A percentile compares a stretch with the other conserved stretches of the same genome.
phyloP scores from a whole-genome alignment of 1,140 invertebrate genomes.

The Sinonovacula constricta region DNA sequence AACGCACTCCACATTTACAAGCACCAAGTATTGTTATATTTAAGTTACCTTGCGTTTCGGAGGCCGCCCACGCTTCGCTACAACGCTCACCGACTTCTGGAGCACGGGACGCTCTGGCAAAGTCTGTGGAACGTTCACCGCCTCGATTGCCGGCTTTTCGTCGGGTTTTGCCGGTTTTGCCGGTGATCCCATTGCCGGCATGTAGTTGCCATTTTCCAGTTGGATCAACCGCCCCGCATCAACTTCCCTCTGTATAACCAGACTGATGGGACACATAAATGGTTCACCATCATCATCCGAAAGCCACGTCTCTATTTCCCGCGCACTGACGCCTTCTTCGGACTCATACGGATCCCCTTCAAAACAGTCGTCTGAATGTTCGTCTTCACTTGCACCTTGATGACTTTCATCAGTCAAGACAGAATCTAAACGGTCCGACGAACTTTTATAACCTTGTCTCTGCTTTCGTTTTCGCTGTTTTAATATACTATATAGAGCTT shows the following conservation, averaged over 20 bases:
- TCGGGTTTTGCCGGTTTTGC: background rate
- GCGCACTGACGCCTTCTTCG: constrained; percentile 47
- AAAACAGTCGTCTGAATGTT: background rate
- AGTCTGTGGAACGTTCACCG: background rate
- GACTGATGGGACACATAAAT: constrained; percentile 60
- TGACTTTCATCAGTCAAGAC: background rate
- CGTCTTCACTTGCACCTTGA: background rate
- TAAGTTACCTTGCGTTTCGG: constrained; percentile 43
- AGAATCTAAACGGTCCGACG: no score
- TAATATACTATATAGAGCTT: constrained; percentile 60
- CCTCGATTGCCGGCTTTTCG: background rate
- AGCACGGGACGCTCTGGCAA: background rate
- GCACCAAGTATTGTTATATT: no score
- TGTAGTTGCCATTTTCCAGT: constrained; percentile 62
- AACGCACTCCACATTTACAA: no score
- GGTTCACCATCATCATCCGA: constrained; percentile 48
- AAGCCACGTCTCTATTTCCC: constrained; percentile 66
- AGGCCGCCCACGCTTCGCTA: constrained; percentile 41
- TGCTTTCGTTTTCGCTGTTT: constrained; percentile 14
- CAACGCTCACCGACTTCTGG: constrained; percentile 26
- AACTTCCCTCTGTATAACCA: constrained; percentile 72
- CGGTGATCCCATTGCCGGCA: constrained; percentile 9
- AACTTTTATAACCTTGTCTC: constrained; percentile 25
- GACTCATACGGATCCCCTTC: background rate
- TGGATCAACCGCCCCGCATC: constrained; percentile 62